Evolutionary conservation across 2,113 vertebrate genomes (phyloP).

Genomic region (Myiopsitta monachus): DNA sequence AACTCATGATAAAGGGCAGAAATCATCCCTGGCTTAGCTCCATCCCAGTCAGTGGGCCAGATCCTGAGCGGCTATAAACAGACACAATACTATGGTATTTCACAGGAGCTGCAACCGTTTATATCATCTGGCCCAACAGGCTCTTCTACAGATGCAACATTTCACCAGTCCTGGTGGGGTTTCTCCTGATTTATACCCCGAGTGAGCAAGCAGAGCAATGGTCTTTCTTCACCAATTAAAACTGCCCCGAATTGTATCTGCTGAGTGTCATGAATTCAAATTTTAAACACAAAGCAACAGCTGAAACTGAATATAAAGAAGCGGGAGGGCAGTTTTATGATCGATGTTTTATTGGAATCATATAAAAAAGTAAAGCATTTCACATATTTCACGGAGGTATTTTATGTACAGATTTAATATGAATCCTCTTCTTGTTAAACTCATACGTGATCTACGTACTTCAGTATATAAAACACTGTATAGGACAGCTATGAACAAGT

Average conservation of each 20-base stretch:
- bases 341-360: slow-evolving; percentile 70
- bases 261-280: slow-evolving; percentile 21
- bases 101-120: not conserved
- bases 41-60: not conserved
- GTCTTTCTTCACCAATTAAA: slow-evolving; percentile 31
- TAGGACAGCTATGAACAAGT: slow-evolving; percentile 72
- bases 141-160: not conserved
- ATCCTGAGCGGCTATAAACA: slow-evolving; percentile 1
- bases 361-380: slow-evolving; percentile 70
- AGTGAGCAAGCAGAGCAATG: not conserved
- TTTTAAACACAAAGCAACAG: slow-evolving; percentile 46
- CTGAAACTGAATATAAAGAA: slow-evolving; percentile 38
- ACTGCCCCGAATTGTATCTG: not conserved
- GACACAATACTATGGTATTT: not conserved
- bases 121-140: not conserved
- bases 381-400: slow-evolving; percentile 66
- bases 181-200: not conserved
- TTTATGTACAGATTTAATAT: slow-evolving; percentile 69
- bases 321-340: slow-evolving; percentile 67
- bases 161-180: not conserved
- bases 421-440: slow-evolving; percentile 76
- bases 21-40: slow-evolving; percentile 26
- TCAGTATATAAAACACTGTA: slow-evolving; percentile 60
- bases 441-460: slow-evolving; percentile 67
- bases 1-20: slow-evolving; percentile 11